phyloP scores from a whole-genome alignment of 2,797 vertebrate species.

The Agapornis canus region DNA sequence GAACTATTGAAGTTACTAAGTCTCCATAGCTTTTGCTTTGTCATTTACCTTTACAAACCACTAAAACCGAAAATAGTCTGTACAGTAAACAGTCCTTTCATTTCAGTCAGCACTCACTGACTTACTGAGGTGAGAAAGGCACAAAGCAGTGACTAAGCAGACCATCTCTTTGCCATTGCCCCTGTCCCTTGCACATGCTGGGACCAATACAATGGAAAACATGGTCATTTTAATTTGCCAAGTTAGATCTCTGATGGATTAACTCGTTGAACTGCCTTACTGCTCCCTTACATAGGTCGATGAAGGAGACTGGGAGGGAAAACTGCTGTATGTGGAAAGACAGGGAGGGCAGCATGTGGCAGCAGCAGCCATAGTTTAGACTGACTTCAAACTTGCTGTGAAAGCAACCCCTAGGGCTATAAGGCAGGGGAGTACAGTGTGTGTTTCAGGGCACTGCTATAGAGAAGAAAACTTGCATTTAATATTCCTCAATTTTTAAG shows the following conservation, averaged over 20 bases:
- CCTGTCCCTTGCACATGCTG: accelerated
- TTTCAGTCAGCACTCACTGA: not conserved
- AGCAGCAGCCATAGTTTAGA: not conserved
- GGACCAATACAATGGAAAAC: not conserved
- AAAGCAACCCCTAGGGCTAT: not conserved
- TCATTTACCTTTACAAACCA: not conserved
- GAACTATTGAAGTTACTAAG: not conserved
- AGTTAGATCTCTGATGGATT: not conserved
- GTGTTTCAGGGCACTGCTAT: not conserved
- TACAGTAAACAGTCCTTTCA: not conserved
- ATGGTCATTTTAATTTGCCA: not conserved
- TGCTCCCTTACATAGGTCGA: accelerated
- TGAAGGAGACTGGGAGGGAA: not conserved
- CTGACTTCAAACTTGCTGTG: not conserved
- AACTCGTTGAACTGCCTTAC: not conserved
- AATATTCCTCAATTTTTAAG: not conserved
- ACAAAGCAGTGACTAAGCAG: not conserved
- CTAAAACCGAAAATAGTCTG: not conserved
- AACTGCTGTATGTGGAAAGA: not conserved
- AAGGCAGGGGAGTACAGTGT: not conserved
- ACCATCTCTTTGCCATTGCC: not conserved
- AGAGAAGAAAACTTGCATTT: not conserved
- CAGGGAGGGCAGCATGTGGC: accelerated
- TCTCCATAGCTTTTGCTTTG: not conserved
- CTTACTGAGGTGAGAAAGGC: not conserved